A percentile compares a stretch with the other conserved stretches of the same genome.
Conservation (phyloP, 2,888 invertebrate species). For the Tipula lateralis region DNA sequence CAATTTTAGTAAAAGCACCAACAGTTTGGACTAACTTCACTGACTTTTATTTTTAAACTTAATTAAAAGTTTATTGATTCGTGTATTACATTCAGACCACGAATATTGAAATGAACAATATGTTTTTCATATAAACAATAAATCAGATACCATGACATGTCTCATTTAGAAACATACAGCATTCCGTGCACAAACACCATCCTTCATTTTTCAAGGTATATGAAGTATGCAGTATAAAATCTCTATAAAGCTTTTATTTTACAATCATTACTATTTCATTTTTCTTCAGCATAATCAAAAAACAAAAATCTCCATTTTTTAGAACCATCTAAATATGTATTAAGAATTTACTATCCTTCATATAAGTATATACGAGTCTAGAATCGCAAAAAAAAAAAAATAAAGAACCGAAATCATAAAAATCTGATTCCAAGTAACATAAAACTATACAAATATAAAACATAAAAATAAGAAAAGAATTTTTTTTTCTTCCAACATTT, state of each 20-base stretch:
- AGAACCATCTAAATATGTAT: neutral
- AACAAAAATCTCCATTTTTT: neutral
- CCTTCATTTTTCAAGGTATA: neutral
- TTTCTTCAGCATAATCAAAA: neutral
- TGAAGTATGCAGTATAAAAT: neutral
- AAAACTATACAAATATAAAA: slow-evolving; percentile 24
- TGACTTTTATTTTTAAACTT: no score
- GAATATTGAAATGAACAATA: no score
- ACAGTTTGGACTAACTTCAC: no score
- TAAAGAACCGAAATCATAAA: neutral
- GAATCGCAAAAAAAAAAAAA: neutral
- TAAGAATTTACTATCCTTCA: neutral
- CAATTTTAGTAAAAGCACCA: no score
- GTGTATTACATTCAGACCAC: no score
- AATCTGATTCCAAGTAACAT: neutral
- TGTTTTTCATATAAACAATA: no score
- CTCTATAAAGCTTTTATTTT: neutral
- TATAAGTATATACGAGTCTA: neutral
- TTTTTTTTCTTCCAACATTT: neutral
- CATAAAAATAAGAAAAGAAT: slow-evolving; percentile 11
- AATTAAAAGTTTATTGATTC: no score
- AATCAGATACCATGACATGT: no score
- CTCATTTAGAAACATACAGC: no score
- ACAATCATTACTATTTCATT: neutral
- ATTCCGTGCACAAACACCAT: neutral